Conservation (phyloP, 37 sponge, comb jelly and placozoan species). For the Petrosia ficiformis region DNA sequence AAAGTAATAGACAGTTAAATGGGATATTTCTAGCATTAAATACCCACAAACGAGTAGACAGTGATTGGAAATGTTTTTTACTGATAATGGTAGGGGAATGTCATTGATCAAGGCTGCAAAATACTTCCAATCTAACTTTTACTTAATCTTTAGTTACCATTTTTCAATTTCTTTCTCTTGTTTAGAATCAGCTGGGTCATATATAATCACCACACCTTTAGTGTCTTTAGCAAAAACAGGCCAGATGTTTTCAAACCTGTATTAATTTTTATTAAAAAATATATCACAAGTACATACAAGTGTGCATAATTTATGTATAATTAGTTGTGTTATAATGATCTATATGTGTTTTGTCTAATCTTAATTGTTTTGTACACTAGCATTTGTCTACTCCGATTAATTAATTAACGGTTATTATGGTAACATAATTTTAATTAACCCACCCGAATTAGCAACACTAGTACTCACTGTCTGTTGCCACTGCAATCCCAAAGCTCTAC, state of each 20-base stretch:
- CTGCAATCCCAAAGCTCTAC: slow-evolving; percentile 87
- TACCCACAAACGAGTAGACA: no score
- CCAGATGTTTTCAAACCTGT: slow-evolving; percentile 82
- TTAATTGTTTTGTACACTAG: not conserved
- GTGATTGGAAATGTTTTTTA: no score
- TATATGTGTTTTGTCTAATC: no score
- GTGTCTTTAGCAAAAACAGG: slow-evolving; percentile 71
- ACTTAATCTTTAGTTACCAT: slow-evolving; percentile 38
- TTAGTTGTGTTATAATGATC: no score
- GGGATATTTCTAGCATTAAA: no score
- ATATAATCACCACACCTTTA: slow-evolving; percentile 72
- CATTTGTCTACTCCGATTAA: not conserved
- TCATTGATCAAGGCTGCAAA: not conserved
- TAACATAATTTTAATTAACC: not conserved
- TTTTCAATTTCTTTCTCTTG: slow-evolving; percentile 53
- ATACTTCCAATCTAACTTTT: not conserved
- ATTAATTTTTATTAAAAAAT: not conserved
- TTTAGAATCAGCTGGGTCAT: slow-evolving; percentile 41
- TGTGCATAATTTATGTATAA: no score
- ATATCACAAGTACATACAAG: no score
- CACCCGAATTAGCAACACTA: not conserved
- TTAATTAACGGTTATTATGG: not conserved
- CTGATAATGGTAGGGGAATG: no score
- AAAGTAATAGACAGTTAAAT: no score
- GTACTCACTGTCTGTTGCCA: slow-evolving; percentile 60